A percentile compares a stretch with the other conserved stretches of the same genome.
phyloP scores from a whole-genome alignment of 2,888 invertebrate species.

The Scaeva pyrastri region DNA sequence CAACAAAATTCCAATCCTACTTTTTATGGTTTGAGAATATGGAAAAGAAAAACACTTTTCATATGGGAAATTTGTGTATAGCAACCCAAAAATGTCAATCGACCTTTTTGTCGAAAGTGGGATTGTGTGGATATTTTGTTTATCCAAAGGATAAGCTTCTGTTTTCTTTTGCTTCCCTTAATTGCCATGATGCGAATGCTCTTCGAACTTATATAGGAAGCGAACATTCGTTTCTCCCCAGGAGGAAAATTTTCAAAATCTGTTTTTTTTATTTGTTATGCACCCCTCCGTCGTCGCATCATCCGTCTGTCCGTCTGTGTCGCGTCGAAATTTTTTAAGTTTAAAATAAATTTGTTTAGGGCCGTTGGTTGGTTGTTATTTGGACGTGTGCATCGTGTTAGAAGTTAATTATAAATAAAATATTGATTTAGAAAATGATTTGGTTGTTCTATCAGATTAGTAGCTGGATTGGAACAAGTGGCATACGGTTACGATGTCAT shows the following conservation, averaged over 20 bases:
- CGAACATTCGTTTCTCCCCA: conserved; percentile 49
- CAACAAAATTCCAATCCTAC: conserved; percentile 46
- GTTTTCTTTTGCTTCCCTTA: conserved; percentile 74
- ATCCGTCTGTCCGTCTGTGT: conserved; percentile 14
- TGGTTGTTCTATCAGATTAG: conserved; percentile 67
- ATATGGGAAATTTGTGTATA: conserved; percentile 51
- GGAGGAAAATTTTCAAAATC: conserved; percentile 28
- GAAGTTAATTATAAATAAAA: conserved; percentile 84
- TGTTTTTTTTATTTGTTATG: not conserved
- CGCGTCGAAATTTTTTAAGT: conserved; percentile 60
- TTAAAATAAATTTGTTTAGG: conserved; percentile 75
- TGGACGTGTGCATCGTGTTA: conserved; percentile 79
- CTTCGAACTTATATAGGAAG: conserved; percentile 50
- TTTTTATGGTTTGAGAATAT: conserved; percentile 51
- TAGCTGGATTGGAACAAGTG: conserved; percentile 59
- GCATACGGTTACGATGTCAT: conserved; percentile 52
- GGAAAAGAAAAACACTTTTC: conserved; percentile 27
- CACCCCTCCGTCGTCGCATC: not conserved
- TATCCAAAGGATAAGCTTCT: conserved; percentile 74
- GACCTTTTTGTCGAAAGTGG: conserved; percentile 37
- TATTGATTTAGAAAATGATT: conserved; percentile 82
- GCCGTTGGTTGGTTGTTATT: conserved; percentile 36
- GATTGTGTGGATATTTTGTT: conserved; percentile 60
- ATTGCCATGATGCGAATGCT: conserved; percentile 70
- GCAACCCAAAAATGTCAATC: conserved; percentile 7